Base-by-base conservation (phyloP, 2,888 invertebrate genomes). In the Stenichneumon culpator region DNA sequence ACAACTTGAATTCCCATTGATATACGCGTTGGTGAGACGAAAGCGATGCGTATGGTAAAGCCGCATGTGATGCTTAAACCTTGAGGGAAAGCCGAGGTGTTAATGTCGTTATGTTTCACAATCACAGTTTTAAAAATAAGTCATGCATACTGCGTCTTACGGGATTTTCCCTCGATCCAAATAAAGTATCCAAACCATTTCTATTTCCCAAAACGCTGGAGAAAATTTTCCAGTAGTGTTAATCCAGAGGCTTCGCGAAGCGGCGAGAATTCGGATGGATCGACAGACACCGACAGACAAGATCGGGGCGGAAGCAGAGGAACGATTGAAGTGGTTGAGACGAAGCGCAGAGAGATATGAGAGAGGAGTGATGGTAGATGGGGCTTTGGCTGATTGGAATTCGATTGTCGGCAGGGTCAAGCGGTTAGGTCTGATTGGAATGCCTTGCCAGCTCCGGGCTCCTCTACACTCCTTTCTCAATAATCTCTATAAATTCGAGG, bases 341-440 rank as follows among this genome's bases (percentile, higher is more conserved):
- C 65, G 60, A 60, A 32, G 69, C 65, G 63, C 69, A 19, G 69
- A 68, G 52, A 63, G 68, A 69, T 70, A 80, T 75, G 77, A 67
- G 70, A 68, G 70, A 65, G 47, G 63, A 57, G 60, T 79, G 73
- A 86, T 87, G 84, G 78, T 87, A 86, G 83, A 83, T 84, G 87
- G 81, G 86, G 79, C 79, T 72, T 83, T 47, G 84, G 87, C 84
- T 90, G 89, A 92, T 92, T 92, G 92, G 91, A 92, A 92, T 92
- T 92, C 89, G 89, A 92, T 91, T 87, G 89, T 67, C 79, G 86
- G 63, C 28, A 14, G 63, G 90, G 90, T 92, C 90, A 92, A 91
- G 90, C 90, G 88, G 90, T 90, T 89, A 90, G 90, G 90, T 91
- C 89, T 89, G 88, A 90, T 90, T 88, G 91, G 90, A 92, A 93